Evolutionary conservation across 2,797 vertebrate species (phyloP), one percentile per base, ranked within the genome.

Genomic region (Eremophila alpestris): DNA sequence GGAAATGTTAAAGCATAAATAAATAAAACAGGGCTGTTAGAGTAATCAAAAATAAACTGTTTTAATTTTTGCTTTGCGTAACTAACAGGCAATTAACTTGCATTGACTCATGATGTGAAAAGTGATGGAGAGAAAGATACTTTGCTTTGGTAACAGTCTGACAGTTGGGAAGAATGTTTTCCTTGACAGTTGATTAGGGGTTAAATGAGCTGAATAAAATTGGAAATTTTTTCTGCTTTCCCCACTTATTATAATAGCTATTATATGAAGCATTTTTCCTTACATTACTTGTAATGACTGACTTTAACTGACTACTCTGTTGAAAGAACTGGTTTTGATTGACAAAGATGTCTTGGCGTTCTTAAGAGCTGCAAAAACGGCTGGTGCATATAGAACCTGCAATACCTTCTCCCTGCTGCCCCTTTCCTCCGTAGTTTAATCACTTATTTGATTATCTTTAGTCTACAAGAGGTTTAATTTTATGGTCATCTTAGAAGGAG

Each of bases 171-270:
- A 97, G 89, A 96, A 90, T 93, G 94, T 96, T 97, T 97, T 95
- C 86, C 91, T 95, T 97, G 96, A 95, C 93, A 95, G 90, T 73
- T 98, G 93, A 97, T 97, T 98, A 97, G 94, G 96, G 95, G 92
- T 97, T 97, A 98, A 98, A 98, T 97, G 97, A 97, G 84, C 94
- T 97, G 97, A 95, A 96, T 95, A 97, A 97, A 97, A 95, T 93
- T 46, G 49, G 83, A 95, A 93, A 92, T 96, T 97, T 97, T 97
- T 97, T 56, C 80, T 95, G 75, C 93, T 94, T 97, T 97, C 40
- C 74, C 29, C 52, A 88, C 87, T 97, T 98, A 94, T 87, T 89
- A 7, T 89, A 96, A 93, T 48, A 94, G 81, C 94, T 97, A 96
- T 97, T 96, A 95, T 94, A 86, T 74, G 62, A 84, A 84, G 48